A percentile compares a stretch with the other conserved stretches of the same genome.
phyloP scores from a whole-genome alignment of 2,888 invertebrate species.

The Boloria selene region DNA sequence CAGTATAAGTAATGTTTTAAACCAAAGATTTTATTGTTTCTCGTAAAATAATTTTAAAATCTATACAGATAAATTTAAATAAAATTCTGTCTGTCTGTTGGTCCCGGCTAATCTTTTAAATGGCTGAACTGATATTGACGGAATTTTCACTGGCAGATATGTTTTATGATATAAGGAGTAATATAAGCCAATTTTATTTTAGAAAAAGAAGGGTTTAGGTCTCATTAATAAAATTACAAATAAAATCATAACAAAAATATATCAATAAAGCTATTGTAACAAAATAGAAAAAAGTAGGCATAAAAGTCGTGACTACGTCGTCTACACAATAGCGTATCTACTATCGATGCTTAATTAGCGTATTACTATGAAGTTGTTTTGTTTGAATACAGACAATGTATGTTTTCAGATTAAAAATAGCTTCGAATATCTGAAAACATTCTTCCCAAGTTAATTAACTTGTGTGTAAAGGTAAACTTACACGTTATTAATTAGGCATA shows the following conservation, averaged over 20 bases:
- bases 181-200: too few relatives aligned
- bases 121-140: too few relatives aligned
- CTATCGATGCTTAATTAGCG: not conserved
- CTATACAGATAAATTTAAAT: too few relatives aligned
- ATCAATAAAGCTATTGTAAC: too few relatives aligned
- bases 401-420: not conserved
- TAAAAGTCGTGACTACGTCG: not conserved
- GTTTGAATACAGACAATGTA: not conserved
- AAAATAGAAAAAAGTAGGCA: too few relatives aligned
- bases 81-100: too few relatives aligned
- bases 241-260: too few relatives aligned
- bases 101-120: too few relatives aligned
- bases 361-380: not conserved
- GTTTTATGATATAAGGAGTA: too few relatives aligned
- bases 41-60: constrained; percentile 3
- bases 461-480: constrained; percentile 15
- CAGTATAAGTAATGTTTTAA: constrained; percentile 37
- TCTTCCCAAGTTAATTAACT: constrained; percentile 13
- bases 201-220: too few relatives aligned
- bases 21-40: constrained; percentile 32
- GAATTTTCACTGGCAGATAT: too few relatives aligned
- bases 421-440: constrained; percentile 8
- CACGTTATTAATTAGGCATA: constrained; percentile 24
- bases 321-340: not conserved
- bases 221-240: too few relatives aligned